Evolutionary conservation across 2,113 vertebrate species (phyloP).

Genomic region (Pipra filicauda): DNA sequence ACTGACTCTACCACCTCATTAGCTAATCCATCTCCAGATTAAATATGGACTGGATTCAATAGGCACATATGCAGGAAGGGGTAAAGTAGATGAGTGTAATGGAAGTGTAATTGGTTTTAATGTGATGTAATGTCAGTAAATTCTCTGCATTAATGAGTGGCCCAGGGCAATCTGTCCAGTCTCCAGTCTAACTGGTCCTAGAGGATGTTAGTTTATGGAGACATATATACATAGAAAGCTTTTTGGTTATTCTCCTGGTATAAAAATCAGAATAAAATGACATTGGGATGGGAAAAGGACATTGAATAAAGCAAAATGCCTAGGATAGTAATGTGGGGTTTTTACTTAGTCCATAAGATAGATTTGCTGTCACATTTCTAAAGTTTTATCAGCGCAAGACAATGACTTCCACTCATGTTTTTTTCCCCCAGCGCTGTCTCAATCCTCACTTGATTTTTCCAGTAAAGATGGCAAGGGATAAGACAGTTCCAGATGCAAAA

Average conservation of each 20-base stretch:
- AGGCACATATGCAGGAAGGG: background rate
- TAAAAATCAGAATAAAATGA: background rate
- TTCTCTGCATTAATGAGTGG: background rate
- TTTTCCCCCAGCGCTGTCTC: background rate
- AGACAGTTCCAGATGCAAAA: background rate
- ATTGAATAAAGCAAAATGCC: background rate
- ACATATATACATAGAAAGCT: background rate
- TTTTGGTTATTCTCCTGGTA: background rate
- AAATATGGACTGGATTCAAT: constrained; percentile 31
- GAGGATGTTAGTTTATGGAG: background rate
- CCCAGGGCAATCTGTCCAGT: background rate
- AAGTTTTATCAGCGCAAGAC: background rate
- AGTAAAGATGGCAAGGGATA: background rate
- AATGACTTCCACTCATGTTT: background rate
- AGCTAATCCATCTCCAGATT: constrained; percentile 13
- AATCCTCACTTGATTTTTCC: background rate
- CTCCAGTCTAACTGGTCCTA: background rate
- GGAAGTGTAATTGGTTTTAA: constrained; percentile 5
- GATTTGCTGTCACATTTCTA: background rate
- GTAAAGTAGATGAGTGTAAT: background rate
- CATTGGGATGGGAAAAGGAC: background rate
- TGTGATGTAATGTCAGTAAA: constrained; percentile 12
- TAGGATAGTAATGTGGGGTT: background rate
- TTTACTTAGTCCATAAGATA: background rate
- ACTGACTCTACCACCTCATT: constrained; percentile 43